phyloP scores from a whole-genome alignment of 2,797 vertebrate genomes.

The Xenentodon cancila region DNA sequence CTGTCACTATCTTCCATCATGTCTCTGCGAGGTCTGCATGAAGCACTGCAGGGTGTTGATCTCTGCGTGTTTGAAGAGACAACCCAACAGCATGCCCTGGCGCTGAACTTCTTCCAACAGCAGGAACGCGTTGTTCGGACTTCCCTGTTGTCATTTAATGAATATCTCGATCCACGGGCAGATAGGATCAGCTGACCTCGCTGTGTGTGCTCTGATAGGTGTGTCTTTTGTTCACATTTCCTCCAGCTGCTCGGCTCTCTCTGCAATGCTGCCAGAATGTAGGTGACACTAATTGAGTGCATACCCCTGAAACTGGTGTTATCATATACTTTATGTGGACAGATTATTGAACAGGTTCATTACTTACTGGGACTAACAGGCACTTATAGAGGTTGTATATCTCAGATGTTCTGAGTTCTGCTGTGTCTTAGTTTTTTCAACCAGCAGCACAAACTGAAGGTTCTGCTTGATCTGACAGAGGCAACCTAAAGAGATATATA shows the following conservation, averaged over 20 bases:
- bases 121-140: constrained; percentile 49
- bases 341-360: no score
- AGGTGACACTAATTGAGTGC: constrained; percentile 12
- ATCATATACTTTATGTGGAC: no score
- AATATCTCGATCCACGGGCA: constrained; percentile 39
- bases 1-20: no score
- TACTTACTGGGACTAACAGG: no score
- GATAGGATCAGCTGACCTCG: constrained; percentile 32
- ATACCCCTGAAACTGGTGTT: no score
- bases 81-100: constrained; percentile 1
- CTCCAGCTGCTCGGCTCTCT: constrained; percentile 35
- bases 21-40: constrained; percentile 1
- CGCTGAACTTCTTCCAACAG: constrained; percentile 48
- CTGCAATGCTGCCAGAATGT: constrained; percentile 23
- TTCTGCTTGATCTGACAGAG: no score
- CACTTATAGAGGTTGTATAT: no score
- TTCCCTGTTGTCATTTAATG: constrained; percentile 55
- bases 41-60: constrained; percentile 23
- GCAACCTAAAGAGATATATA: no score
- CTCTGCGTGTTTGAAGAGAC: constrained; percentile 23
- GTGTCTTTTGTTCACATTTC: constrained; percentile 53
- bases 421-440: no score
- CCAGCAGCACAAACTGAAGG: no score
- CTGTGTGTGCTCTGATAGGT: constrained; percentile 19
- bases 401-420: no score